phyloP scores from a whole-genome alignment of 1,140 invertebrate genomes.

The Aleiodes sp. region DNA sequence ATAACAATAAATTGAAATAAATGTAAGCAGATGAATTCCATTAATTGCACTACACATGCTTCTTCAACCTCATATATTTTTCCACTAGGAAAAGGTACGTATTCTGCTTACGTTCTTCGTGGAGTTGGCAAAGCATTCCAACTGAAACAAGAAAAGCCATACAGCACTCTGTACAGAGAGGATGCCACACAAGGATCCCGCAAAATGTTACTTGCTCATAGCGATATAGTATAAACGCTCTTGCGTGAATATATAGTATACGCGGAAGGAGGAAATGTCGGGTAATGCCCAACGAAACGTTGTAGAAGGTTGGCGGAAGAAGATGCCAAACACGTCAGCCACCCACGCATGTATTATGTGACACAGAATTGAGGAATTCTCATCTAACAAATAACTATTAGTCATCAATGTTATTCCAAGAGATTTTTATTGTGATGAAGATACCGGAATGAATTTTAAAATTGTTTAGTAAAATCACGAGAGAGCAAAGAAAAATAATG shows the following conservation, averaged over 20 bases:
- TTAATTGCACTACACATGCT: neutral
- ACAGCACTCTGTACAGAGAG: neutral
- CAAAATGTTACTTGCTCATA: conserved; percentile 9
- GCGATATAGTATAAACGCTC: neutral
- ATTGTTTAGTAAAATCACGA: too few species aligned
- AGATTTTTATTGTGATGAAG: too few species aligned
- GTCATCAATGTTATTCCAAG: conserved; percentile 43
- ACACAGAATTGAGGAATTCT: conserved; percentile 36
- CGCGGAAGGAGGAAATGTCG: neutral
- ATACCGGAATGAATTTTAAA: too few species aligned
- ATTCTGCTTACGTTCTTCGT: conserved; percentile 6
- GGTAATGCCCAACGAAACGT: neutral
- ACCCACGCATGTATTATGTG: conserved; percentile 19
- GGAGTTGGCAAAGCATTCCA: conserved; percentile 37
- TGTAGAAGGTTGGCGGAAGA: conserved; percentile 36
- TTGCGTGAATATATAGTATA: neutral
- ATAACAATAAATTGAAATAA: neutral
- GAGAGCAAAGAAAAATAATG: too few species aligned
- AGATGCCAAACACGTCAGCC: conserved; percentile 37
- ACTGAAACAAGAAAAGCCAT: conserved; percentile 36
- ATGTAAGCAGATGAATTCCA: neutral
- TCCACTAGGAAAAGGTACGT: neutral
- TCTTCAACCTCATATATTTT: neutral
- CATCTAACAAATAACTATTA: too few species aligned
- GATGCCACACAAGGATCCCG: conserved; percentile 13